These are phyloP conservation scores for Eristalis tenax DNA, from an alignment of 2,888 invertebrate species.

Conservation along the genomic window DNA sequence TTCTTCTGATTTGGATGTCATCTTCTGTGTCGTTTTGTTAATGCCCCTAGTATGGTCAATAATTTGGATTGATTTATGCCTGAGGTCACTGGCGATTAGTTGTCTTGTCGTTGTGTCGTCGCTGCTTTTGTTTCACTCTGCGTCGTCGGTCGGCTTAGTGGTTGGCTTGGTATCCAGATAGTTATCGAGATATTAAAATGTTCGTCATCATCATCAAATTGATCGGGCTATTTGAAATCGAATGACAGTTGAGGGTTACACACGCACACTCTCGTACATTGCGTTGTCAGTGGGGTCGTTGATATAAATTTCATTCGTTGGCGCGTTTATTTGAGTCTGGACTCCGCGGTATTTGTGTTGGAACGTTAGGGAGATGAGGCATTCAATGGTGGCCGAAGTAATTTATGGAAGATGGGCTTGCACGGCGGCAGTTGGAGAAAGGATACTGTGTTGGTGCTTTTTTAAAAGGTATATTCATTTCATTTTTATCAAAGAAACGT, in stretches of 20 bases:
- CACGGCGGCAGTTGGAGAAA: too few relatives aligned
- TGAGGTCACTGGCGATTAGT: slow-evolving; percentile 70
- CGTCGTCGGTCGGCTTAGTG: background rate
- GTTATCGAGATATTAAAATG: slow-evolving; percentile 61
- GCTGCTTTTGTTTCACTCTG: slow-evolving; percentile 55
- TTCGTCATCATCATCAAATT: slow-evolving; percentile 63
- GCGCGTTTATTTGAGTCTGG: background rate
- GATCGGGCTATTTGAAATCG: slow-evolving; percentile 24
- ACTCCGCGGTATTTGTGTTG: background rate
- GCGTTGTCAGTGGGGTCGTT: background rate
- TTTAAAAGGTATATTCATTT: too few relatives aligned
- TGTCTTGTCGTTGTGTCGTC: slow-evolving; percentile 55
- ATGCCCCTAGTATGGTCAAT: slow-evolving; percentile 75
- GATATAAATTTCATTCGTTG: background rate
- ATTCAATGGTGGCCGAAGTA: too few relatives aligned
- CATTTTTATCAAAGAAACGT: too few relatives aligned
- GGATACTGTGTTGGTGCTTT: too few relatives aligned
- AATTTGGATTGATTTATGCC: slow-evolving; percentile 78
- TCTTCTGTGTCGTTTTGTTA: slow-evolving; percentile 73
- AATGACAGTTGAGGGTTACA: background rate
- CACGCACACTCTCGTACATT: background rate
- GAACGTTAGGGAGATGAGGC: too few relatives aligned
- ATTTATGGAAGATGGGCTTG: too few relatives aligned
- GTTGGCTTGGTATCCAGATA: slow-evolving; percentile 47
- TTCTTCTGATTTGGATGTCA: slow-evolving; percentile 67